These are phyloP conservation scores for Probaryconus sp. DNA, from an alignment of 1,140 invertebrate species.

Conservation along the genomic window DNA sequence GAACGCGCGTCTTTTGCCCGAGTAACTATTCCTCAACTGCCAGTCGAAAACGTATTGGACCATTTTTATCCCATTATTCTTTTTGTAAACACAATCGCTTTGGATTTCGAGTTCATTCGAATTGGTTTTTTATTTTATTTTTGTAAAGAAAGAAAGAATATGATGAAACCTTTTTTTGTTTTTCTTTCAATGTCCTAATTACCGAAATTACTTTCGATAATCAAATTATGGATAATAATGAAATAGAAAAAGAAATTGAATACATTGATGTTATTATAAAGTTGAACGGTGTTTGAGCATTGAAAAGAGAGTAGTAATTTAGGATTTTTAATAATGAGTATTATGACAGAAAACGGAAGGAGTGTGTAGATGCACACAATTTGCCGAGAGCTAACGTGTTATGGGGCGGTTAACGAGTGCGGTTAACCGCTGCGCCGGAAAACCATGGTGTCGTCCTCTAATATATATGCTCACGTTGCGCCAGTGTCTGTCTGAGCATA, in stretches of 20 bases:
- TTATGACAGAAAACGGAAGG: conserved; percentile 60
- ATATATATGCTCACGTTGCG: conserved; percentile 72
- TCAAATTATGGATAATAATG: no score
- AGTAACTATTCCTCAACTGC: neutral
- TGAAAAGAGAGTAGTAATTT: conserved; percentile 39
- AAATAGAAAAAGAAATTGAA: no score
- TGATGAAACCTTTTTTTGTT: no score
- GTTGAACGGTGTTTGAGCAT: neutral
- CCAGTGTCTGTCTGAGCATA: conserved; percentile 75
- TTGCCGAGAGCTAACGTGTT: conserved; percentile 72
- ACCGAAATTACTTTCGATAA: no score
- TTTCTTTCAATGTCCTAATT: no score
- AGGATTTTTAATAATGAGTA: conserved; percentile 56
- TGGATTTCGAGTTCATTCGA: no score
- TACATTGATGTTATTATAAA: conserved; percentile 18
- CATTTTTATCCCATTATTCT: conserved; percentile 1
- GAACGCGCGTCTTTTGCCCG: conserved; percentile 1
- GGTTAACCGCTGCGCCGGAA: conserved; percentile 76
- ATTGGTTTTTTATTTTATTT: no score
- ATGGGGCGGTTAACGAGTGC: conserved; percentile 78
- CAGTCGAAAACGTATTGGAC: conserved; percentile 4
- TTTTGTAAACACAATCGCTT: no score
- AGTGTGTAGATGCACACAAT: conserved; percentile 62
- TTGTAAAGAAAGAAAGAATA: no score
- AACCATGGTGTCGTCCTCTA: conserved; percentile 75